Percentiles rank a stretch among this genome's conserved stretches.
phyloP scores from a whole-genome alignment of 2,797 vertebrate species.

The Tympanoctomys barrerae region DNA sequence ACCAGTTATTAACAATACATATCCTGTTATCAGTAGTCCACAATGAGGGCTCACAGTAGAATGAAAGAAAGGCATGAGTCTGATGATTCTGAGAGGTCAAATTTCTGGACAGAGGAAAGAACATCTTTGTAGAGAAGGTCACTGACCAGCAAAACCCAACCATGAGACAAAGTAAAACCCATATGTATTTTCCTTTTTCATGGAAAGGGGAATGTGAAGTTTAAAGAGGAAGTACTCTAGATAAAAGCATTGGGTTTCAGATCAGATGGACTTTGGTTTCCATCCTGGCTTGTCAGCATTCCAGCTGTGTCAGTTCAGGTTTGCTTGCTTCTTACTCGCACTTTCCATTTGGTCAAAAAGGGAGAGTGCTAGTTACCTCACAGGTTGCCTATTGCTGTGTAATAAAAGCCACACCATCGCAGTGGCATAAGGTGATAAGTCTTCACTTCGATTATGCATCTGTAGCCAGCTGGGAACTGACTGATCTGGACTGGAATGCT shows the following conservation, averaged over 20 bases:
- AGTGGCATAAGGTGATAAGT: neutral
- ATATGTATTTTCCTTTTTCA: slow-evolving; percentile 19
- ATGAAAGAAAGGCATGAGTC: slow-evolving; percentile 14
- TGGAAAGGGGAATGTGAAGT: neutral
- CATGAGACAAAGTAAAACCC: neutral
- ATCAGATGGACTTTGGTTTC: neutral
- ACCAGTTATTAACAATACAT: slow-evolving; percentile 28
- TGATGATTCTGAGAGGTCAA: slow-evolving; percentile 1
- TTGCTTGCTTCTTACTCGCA: neutral
- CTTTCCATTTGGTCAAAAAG: slow-evolving; percentile 19
- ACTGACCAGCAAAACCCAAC: neutral
- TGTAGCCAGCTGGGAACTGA: neutral
- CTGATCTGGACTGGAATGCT: neutral
- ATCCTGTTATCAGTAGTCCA: slow-evolving; percentile 25
- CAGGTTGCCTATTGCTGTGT: slow-evolving; percentile 3
- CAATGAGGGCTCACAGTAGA: slow-evolving; percentile 5
- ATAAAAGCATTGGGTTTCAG: neutral
- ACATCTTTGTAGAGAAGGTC: neutral
- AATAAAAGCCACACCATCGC: neutral
- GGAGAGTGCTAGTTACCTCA: neutral
- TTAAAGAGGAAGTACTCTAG: neutral
- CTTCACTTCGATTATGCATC: neutral
- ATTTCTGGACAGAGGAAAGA: neutral
- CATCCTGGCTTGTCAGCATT: neutral
- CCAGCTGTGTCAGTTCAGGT: neutral